Conservation (phyloP, 2,113 vertebrate genomes). For the Oxyura jamaicensis region DNA sequence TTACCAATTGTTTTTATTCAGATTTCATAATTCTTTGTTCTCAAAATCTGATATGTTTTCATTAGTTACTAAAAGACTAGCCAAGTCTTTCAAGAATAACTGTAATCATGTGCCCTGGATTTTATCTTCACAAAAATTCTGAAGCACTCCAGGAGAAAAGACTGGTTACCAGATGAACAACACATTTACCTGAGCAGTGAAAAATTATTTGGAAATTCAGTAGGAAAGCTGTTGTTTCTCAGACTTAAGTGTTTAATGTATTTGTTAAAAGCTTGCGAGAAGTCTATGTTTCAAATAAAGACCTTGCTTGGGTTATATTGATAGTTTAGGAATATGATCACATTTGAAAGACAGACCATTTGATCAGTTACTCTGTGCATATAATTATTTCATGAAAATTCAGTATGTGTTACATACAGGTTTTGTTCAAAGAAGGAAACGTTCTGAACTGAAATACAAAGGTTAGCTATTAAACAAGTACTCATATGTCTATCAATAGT, state of each 20-base stretch:
- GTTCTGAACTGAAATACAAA: not conserved
- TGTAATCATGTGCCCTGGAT: not conserved
- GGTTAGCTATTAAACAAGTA: not conserved
- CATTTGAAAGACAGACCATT: not conserved
- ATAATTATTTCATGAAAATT: not conserved
- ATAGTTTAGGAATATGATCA: not conserved
- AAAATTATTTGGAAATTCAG: not conserved
- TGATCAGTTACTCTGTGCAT: not conserved
- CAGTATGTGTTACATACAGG: not conserved
- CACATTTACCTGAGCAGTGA: not conserved
- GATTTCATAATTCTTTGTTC: not conserved
- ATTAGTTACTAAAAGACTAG: not conserved
- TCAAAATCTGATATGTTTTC: not conserved
- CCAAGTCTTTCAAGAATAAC: not conserved
- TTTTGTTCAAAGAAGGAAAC: not conserved
- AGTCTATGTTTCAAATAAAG: not conserved
- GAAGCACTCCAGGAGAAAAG: not conserved
- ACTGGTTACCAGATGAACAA: not conserved
- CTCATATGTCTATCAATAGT: not conserved
- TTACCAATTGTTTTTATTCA: not conserved
- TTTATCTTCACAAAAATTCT: not conserved
- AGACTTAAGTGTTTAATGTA: not conserved
- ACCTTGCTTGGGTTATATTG: not conserved
- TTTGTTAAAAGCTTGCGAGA: not conserved
- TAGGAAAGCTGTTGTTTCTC: not conserved